A percentile compares a stretch with the other conserved stretches of the same genome.
Evolutionary conservation across 1,140 invertebrate species (phyloP).

Genomic region (Pogonognathellus flavescens): DNA sequence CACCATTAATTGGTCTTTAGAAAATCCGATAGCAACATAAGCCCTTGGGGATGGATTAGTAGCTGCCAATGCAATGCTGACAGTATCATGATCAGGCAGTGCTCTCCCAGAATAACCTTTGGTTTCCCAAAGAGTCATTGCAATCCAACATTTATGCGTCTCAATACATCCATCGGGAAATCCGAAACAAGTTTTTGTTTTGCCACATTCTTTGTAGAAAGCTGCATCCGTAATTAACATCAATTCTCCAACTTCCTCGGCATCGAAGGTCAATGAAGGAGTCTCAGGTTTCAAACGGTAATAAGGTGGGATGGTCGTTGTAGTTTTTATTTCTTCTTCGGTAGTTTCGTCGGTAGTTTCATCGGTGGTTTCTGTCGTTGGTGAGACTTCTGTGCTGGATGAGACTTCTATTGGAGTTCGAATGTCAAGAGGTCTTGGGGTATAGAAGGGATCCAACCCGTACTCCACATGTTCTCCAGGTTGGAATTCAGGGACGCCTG

Average conservation of each 20-base stretch:
- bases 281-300: no score
- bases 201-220: not conserved
- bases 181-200: conserved; percentile 13
- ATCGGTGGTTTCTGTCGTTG: not conserved
- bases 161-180: conserved; percentile 1
- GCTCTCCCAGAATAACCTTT: not conserved
- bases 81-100: not conserved
- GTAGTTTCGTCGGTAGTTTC: no score
- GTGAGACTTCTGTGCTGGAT: not conserved
- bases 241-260: not conserved
- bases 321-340: no score
- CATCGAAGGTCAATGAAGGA: not conserved
- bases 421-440: not conserved
- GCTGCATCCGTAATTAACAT: not conserved
- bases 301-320: no score
- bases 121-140: not conserved
- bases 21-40: not conserved
- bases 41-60: not conserved
- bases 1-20: not conserved
- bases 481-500: not conserved
- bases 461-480: not conserved
- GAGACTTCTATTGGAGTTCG: not conserved
- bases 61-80: not conserved
- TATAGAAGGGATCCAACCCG: not conserved
- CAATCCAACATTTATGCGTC: not conserved